These are phyloP conservation scores for Montipora cactus DNA, from an alignment of 64 coral and sea anemone species.

Conservation along the genomic window DNA sequence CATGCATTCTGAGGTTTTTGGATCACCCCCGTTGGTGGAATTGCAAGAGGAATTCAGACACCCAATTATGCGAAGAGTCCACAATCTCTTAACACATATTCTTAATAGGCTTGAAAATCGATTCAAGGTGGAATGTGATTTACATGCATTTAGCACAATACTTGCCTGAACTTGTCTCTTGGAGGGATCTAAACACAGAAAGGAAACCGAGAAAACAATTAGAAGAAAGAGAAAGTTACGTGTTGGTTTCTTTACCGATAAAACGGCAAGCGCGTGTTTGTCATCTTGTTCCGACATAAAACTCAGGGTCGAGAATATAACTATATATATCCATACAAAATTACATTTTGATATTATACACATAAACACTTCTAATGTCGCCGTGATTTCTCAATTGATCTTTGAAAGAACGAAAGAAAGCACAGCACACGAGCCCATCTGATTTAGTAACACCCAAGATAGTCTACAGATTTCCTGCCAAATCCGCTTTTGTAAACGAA, in stretches of 20 bases:
- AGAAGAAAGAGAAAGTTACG: not conserved
- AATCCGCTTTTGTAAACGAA: not conserved
- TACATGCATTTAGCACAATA: not conserved
- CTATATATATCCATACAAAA: not conserved
- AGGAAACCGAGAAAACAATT: not conserved
- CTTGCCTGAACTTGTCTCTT: slow-evolving; percentile 27
- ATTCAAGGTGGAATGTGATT: slow-evolving; percentile 20
- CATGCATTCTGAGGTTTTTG: not conserved
- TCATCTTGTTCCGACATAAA: not conserved
- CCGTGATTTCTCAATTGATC: not conserved
- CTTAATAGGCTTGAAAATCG: slow-evolving; percentile 17
- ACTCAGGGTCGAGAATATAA: not conserved
- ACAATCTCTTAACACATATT: slow-evolving; percentile 19
- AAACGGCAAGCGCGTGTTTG: not conserved
- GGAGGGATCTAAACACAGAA: slow-evolving; percentile 4
- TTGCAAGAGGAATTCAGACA: not conserved
- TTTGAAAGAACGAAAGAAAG: not conserved
- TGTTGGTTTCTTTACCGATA: not conserved
- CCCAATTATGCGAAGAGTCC: not conserved
- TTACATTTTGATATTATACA: not conserved
- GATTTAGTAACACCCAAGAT: not conserved
- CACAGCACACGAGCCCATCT: not conserved
- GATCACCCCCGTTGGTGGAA: not conserved
- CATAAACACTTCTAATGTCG: not conserved
- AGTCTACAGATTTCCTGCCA: not conserved